phyloP scores from a whole-genome alignment of 2,888 invertebrate genomes.

The Pristionchus fissidentatus region DNA sequence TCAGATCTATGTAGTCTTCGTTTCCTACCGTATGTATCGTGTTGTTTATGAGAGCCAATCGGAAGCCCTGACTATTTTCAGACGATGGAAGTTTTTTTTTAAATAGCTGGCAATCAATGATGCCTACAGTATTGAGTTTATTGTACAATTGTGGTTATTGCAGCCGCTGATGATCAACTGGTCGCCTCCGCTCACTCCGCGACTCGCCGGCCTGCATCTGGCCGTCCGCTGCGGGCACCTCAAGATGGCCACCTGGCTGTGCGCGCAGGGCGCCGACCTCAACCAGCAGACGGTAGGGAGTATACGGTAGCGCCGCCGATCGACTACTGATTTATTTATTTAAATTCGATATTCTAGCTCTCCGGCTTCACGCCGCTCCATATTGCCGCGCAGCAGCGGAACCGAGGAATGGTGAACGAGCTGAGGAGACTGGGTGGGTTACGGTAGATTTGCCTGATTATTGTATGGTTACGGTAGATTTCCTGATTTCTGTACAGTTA shows the following conservation, averaged over 20 bases:
- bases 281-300: conserved; percentile 17
- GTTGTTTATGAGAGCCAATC: background rate
- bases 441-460: background rate
- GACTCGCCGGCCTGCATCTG: conserved; percentile 29
- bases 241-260: conserved; percentile 4
- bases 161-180: conserved; percentile 15
- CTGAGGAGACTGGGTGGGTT: conserved; percentile 12
- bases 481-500: no score
- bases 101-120: no score
- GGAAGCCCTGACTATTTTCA: background rate
- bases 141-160: background rate
- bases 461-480: background rate
- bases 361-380: conserved; percentile 34
- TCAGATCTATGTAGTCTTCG: background rate
- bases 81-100: background rate
- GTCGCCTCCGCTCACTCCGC: conserved; percentile 17
- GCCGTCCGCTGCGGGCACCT: background rate
- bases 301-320: background rate
- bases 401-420: conserved; percentile 42
- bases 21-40: background rate
- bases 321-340: background rate
- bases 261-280: conserved; percentile 8
- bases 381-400: conserved; percentile 31
- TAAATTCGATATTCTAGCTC: background rate
- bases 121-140: background rate